These are phyloP conservation scores for Syngnathus floridae DNA, from an alignment of 2,113 vertebrate species.

Conservation along the genomic window DNA sequence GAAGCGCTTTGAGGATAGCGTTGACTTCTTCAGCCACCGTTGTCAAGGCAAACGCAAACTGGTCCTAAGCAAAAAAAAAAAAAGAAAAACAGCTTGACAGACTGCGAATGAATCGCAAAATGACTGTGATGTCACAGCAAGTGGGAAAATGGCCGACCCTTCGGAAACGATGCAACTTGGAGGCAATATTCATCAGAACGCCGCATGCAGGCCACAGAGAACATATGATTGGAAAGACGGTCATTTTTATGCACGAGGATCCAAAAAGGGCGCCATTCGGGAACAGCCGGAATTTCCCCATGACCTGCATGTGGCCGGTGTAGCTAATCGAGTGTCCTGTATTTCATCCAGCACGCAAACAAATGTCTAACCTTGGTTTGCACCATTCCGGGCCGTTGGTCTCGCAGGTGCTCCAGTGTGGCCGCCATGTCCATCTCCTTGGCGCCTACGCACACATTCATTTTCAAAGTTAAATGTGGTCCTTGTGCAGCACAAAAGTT, in stretches of 20 bases:
- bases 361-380: slow-evolving; percentile 87
- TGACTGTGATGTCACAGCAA: too few species aligned
- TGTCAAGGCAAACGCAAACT: slow-evolving; percentile 70
- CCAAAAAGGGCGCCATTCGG: too few species aligned
- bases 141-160: too few species aligned
- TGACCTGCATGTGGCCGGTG: background rate
- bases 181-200: too few species aligned
- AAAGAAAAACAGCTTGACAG: background rate
- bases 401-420: slow-evolving; percentile 93
- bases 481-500: background rate
- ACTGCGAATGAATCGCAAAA: too few species aligned
- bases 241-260: too few species aligned
- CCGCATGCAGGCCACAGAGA: too few species aligned
- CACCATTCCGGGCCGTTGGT: slow-evolving; percentile 95
- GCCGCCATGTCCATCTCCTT: slow-evolving; percentile 99
- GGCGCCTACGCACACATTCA: slow-evolving; percentile 76
- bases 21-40: slow-evolving; percentile 68
- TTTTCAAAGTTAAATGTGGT: background rate
- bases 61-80: slow-evolving; percentile 46
- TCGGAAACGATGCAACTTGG: too few species aligned
- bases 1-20: slow-evolving; percentile 64
- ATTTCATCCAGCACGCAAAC: background rate
- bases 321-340: slow-evolving; percentile 29
- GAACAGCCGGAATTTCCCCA: too few species aligned
- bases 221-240: too few species aligned